Evolutionary conservation across 1,140 invertebrate genomes (phyloP), one percentile per base, ranked within the genome.

Genomic region (Bombus turneri): DNA sequence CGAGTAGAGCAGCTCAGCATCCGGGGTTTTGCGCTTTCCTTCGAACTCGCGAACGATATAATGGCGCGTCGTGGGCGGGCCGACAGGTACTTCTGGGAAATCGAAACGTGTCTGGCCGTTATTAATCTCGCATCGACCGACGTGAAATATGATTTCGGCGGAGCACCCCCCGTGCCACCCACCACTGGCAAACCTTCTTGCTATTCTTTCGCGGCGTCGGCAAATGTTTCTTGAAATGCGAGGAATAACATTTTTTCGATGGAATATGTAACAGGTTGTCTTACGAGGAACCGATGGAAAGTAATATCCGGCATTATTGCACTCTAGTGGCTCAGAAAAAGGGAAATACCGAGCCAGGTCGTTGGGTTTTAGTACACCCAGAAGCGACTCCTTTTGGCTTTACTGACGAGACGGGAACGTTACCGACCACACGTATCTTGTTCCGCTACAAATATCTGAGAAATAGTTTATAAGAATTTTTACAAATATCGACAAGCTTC

Each of bases 41-140:
- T 62, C 66, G 59, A 15, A 53, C 47, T 47, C 87, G 53, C 31
- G 66, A 64, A 25, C 76, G 77, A 59, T 80, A 47, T 53, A 79
- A 72, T 53, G 47, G 43, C 66, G 76, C 25, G 37, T 74, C 77
- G 83, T 86, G 82, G 73, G 64, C 69, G 83, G 53, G 22, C 74
- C 77, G 87, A 79, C 88, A 83, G 88, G 78, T 82, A 90, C 88
- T 90, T 90, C 88, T 90, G 88, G 88, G 88, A 90, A 90, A 90
- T 90, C 88, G 88, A 90, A 90, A 90, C 86, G 88, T 87, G 88
- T 90, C 88, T 87, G 79, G 73, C 77, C 88, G 86, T 90, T 90
- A 90, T 90, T 90, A 90, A 90, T 90, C 88, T 90, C 82, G 59
- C 88, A 90, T 90, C 85, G 88, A 89, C 88, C 81, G 64, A 85